Evolutionary conservation across 1,140 invertebrate species (phyloP), one percentile per base, ranked within the genome.

Genomic region (Drosophila kurseongensis): DNA sequence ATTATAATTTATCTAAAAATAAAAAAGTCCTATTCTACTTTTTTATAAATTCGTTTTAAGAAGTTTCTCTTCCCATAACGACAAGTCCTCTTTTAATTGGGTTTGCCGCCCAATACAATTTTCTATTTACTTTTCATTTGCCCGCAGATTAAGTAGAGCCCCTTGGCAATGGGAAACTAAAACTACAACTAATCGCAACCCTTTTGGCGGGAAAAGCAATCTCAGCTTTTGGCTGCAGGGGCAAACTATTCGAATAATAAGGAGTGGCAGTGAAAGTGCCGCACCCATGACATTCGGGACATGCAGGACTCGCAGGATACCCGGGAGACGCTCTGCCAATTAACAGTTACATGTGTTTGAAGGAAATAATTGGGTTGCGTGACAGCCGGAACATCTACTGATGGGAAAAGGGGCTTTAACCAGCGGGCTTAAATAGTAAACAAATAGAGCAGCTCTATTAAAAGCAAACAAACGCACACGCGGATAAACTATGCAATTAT

Each of bases 331-430:
- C 55, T 62, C 77, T 80, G 80, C 84, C 84, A 89, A 89, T 89
- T 89, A 89, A 89, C 84, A 89, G 84, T 90, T 89, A 78, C 84
- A 89, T 89, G 74, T 67, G 84, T 84, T 89, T 89, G 77, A 80
- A 65, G 77, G 78, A 78, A 80, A 89, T 89, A 89, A 89, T 89
- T 89, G 84, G 68, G 84, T 89, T 89, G 84, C 84, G 80, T 88
- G 84, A 84, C 85, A 75, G 65, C 65, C 59, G 58, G 75, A 57
- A 60, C 52, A 71, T 59, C 50, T 50, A 13, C 32, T 12, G 36
- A 58, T 5, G 27, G 36, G 16, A 12, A 50, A 13, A 23, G 63
- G 42, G 41, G 52, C 16, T 4, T n/a, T 50, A 50, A 50, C 48
- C 48, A 45, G 50, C 41, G 45, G 16, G n/a, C 57, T 74, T 78